These are phyloP conservation scores for Pituophis catenifer DNA, from an alignment of 2,113 vertebrate species.

Conservation along the genomic window DNA sequence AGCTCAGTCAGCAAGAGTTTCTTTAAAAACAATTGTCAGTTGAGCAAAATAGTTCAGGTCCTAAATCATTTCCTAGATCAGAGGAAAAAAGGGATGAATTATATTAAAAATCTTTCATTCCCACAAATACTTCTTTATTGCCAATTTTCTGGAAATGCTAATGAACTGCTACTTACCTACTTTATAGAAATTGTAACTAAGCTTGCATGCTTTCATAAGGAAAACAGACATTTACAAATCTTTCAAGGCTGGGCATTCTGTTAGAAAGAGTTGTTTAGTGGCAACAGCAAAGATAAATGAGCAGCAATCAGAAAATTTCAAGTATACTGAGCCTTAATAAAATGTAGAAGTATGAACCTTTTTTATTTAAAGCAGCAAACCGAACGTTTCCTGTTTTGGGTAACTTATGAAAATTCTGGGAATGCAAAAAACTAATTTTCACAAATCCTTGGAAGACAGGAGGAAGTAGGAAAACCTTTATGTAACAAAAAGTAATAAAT, in stretches of 20 bases:
- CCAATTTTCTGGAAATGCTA: not conserved
- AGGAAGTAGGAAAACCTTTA: not conserved
- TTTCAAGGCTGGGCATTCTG: not conserved
- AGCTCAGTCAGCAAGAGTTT: not conserved
- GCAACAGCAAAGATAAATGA: not conserved
- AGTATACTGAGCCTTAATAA: not conserved
- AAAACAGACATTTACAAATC: not conserved
- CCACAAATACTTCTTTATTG: not conserved
- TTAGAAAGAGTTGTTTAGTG: not conserved
- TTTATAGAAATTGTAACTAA: not conserved
- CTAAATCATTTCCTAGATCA: not conserved
- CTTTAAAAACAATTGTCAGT: not conserved
- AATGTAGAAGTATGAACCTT: not conserved
- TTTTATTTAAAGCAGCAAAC: not conserved
- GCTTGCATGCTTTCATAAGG: not conserved
- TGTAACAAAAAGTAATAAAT: not conserved
- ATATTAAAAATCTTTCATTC: not conserved
- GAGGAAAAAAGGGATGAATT: not conserved
- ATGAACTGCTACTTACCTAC: not conserved
- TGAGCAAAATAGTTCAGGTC: not conserved
- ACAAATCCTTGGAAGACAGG: not conserved
- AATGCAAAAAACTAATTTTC: not conserved
- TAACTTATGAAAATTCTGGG: not conserved
- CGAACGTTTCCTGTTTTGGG: too few species aligned
- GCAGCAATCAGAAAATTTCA: not conserved